Base-by-base conservation (phyloP, 2,113 vertebrate species). In the Leptodactylus fuscus region DNA sequence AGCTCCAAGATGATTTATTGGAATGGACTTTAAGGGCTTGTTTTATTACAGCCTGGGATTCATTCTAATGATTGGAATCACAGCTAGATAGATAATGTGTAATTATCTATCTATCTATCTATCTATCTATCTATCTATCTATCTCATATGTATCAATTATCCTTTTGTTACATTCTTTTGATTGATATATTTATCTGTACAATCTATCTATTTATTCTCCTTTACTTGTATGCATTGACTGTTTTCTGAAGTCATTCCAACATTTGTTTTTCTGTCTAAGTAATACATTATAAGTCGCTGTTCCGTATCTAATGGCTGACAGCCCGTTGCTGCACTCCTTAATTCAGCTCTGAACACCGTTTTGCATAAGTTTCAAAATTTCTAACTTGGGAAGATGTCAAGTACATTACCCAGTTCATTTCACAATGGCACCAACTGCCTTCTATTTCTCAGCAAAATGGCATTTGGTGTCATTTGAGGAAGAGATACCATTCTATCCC, bases 301-400 rank as follows among this genome's bases (percentile, higher is more conserved):
- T 83, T 58, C 24, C 62, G 13, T 67, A 32, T 44, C 81, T 83
- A 74, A 83, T 75, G 53, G 24, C 18, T 32, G 70, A 46, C 70
- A 83, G 81, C 69, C 60, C 18, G 15, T 71, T 44, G 51, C 34
- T 46, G 36, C 49, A 48, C 51, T 74, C 16, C 16, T 9, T 75
- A 55, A 62, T 83, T 18, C 70, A 62, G n/a, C 51, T 75, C 51
- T 83, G 62, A 82, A 70, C 67, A 53, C 10, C 27, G 24, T 74
- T 83, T 75, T 83, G 81, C 81, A 83, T 83, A 75, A 83, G 81
- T 83, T 83, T 75, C 49, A 75, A 71, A 75, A 74, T 83, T 83
- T 83, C 41, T 60, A 74, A 60, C 69, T 83, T 74, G 69, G 49
- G 49, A 71, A 83, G 75, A 83, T 60, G 81, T 83, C 70, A 83